phyloP scores from a whole-genome alignment of 2,888 invertebrate genomes.

The Arge pagana region DNA sequence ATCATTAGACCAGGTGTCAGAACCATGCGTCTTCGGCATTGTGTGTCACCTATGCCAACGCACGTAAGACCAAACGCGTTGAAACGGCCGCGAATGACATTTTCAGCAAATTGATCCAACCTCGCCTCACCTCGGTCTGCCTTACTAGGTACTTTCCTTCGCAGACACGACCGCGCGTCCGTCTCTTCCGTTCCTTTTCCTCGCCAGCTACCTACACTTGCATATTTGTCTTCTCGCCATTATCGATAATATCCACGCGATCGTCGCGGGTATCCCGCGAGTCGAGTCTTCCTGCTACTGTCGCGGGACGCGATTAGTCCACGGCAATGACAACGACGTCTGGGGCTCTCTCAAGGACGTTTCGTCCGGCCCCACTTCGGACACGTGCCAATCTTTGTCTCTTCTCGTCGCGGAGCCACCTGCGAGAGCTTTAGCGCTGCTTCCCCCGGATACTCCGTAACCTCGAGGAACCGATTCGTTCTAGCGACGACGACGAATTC shows the following conservation, averaged over 20 bases:
- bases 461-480: too few species aligned
- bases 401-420: too few species aligned
- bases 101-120: slow-evolving; percentile 16
- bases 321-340: slow-evolving; percentile 19
- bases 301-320: not conserved
- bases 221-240: slow-evolving; percentile 17
- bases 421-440: too few species aligned
- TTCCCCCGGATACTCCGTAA: too few species aligned
- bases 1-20: slow-evolving; percentile 52
- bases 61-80: slow-evolving; percentile 24
- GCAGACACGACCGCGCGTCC: not conserved
- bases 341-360: slow-evolving; percentile 12
- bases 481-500: too few species aligned
- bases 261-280: slow-evolving; percentile 8
- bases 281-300: slow-evolving; percentile 9
- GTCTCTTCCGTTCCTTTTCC: not conserved
- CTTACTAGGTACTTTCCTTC: slow-evolving; percentile 30
- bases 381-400: slow-evolving; percentile 13
- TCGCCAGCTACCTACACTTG: not conserved
- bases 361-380: not conserved
- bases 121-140: slow-evolving; percentile 32
- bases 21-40: slow-evolving; percentile 38
- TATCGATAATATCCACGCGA: slow-evolving; percentile 10
- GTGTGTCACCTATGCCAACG: slow-evolving; percentile 41
- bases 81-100: slow-evolving; percentile 12